phyloP scores from a whole-genome alignment of 2,113 vertebrate species.

The Pipa parva region DNA sequence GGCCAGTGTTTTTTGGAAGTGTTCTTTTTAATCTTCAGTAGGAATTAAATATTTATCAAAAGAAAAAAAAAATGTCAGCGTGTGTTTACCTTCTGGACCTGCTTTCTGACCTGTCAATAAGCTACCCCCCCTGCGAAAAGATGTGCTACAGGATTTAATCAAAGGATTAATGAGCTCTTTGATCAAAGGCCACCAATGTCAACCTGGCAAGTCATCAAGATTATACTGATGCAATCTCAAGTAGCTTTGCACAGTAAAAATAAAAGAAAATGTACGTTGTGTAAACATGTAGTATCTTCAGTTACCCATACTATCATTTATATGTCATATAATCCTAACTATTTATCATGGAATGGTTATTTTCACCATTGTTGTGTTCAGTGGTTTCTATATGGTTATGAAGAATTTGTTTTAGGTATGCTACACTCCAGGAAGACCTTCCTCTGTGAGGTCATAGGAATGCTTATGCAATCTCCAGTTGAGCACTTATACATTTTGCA shows the following conservation, averaged over 20 bases:
- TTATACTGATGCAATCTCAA: conserved; percentile 11
- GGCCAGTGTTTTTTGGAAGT: background rate
- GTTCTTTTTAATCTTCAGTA: conserved; percentile 15
- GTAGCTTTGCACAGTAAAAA: background rate
- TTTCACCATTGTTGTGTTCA: too few species aligned
- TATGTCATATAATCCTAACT: too few species aligned
- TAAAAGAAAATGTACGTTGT: background rate
- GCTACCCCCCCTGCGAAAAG: conserved; percentile 19
- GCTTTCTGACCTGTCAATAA: conserved; percentile 26
- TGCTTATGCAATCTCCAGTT: too few species aligned
- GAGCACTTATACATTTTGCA: too few species aligned
- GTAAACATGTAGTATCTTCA: background rate
- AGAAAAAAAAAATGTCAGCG: conserved; percentile 19
- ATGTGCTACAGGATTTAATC: conserved; percentile 40
- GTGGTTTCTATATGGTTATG: too few species aligned
- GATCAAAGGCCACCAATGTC: conserved; percentile 25
- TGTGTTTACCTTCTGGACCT: conserved; percentile 26
- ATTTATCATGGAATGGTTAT: too few species aligned
- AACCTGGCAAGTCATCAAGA: conserved; percentile 28
- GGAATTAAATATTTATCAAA: conserved; percentile 21
- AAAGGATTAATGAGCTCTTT: conserved; percentile 32
- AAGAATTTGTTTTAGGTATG: too few species aligned
- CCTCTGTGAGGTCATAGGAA: too few species aligned
- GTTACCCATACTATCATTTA: background rate
- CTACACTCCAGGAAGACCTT: too few species aligned